Base-by-base conservation (phyloP, 2,888 invertebrate genomes). In the Brachylomia viminalis region DNA sequence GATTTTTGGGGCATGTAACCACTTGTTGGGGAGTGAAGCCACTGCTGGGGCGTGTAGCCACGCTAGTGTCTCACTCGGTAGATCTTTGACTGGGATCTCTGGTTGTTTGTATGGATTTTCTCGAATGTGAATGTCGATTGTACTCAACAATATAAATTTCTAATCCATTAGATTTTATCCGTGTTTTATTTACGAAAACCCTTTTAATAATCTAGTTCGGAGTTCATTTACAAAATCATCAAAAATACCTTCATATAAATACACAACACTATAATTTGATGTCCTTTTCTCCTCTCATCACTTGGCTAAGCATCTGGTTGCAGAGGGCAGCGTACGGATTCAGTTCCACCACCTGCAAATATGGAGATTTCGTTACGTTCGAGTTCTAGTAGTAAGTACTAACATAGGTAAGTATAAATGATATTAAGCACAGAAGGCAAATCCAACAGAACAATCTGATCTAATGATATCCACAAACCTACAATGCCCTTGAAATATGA, bases 261-360 rank as follows among this genome's bases (percentile, higher is more conserved):
- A 42, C 38, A 58, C 7, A 42, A 58, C 47, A 59, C 90, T 89
- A 94, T 77, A 95, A 82, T 86, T 93, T 94, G 73, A 96, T 93
- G 73, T 96, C 88, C 91, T 92, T 93, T 45, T 95, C 95, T 3
- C 95, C 95, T 80, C 97, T 95, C 95, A 98, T 97, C 62, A 98
- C 98, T 94, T 98, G 98, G 72, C 97, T 97, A 75, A 99, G 95
- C 99, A 99, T 99, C 95, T 99, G 98, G 94, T 99, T 99, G 95
- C 99, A 99, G 72, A 99, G 97, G 0, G 99, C 99, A 7, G 99
- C 99, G 92, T 99, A 99, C 0, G 99, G 99, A 95, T 99, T 99
- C 92, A 99, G 93, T 91, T 98, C 98, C 7, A 99, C 98, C 71
- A 99, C 96, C 97, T 98, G 96, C 42, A 96, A 71, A 65, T 52